Evolutionary conservation across 2,888 invertebrate species (phyloP), one percentile per base, ranked within the genome.

Genomic region (Lithophane leautieri): DNA sequence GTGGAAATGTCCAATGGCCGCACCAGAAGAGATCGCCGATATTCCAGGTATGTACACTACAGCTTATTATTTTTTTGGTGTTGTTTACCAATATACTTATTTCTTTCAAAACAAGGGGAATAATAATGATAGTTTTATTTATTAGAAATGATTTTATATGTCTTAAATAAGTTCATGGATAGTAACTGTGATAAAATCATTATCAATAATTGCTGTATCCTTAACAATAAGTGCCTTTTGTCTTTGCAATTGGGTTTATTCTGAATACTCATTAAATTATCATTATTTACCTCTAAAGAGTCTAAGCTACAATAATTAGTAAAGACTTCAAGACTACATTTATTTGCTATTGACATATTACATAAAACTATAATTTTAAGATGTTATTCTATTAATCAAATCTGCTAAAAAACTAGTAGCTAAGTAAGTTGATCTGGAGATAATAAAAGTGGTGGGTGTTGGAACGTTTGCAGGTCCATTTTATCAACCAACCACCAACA

Each of bases 1-100:
- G 99, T 99, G 25, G 99, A 99, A 96, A 99, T 99, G 99, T 99
- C 99, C 0, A 98, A 98, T 83, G 99, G 99, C 0, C 97, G 98
- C 88, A 98, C 98, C 70, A 97, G 98, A 70, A 97, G 97, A 87
- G 98, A 98, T 74, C 98, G 97, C 76, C 97, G 97, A 83, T 95
- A 94, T 82, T 91, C 91, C 44, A 91, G 90, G 91, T 92, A 89
- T 84, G 77, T 84, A 70, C 19, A 58, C 69, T 54, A 66, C 47
- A 66, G 44, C 0, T 40, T 66, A 25, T 58, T 60, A 3, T 60
- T 12, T 69, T 74, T 74, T 79, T 79, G 68, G 62, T 68, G 54
- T 78, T 73, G 42, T 83, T 74, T 71, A 70, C 78, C 78, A 73
- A 70, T 78, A 42, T 70, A n/a, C 73, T 73, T 40, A n/a, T 78